Base-by-base conservation (phyloP, 92 coral and sea anemone genomes). In the Epizoanthus scotinus region DNA sequence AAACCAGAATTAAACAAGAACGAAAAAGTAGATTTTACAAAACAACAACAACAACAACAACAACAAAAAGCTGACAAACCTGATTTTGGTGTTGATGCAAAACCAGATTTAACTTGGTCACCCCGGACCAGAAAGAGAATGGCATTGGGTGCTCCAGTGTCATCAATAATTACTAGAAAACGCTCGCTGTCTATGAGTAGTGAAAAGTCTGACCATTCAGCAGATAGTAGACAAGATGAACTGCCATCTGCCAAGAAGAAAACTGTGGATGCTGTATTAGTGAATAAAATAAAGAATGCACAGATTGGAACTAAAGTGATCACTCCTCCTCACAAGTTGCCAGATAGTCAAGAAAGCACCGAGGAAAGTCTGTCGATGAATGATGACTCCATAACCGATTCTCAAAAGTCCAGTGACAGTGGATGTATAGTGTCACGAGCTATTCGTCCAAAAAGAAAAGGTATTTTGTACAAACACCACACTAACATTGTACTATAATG, bases 171-270 rank as follows among this genome's bases (percentile, higher is more conserved):
- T 15, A 75, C 81, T 38, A 75, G 81, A 17, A 75, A 75, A 18
- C 81, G 81, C 10, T 75, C 81, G 5, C 69, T 75, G 0, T 75
- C 81, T 29, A 60, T 75, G 81, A 75, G 81, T 22, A 75, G 81
- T 60, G 81, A 73, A 50, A 73, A 73, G 44, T 73, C 79, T 19
- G 79, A 75, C 34, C 68, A 75, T 59, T 75, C 81, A 2, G 21
- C 52, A 0, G 67, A 75, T 28, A 40, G 55, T 19, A 73, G 22
- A 26, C 64, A 73, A 12, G 79, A 31, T 12, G 78, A 73, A 1
- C 49, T 38, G 14, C 49, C 58, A 1, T 31, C 56, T 60, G 2
- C 49, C 6, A 75, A 75, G 68, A 75, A 58, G 68, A 59, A 59
- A 26, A 57, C 25, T 19, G 14, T 57, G 19, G 40, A 58, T 59